A percentile compares a stretch with the other conserved stretches of the same genome.
phyloP scores from a whole-genome alignment of 2,113 vertebrate genomes.

The Limanda limanda region DNA sequence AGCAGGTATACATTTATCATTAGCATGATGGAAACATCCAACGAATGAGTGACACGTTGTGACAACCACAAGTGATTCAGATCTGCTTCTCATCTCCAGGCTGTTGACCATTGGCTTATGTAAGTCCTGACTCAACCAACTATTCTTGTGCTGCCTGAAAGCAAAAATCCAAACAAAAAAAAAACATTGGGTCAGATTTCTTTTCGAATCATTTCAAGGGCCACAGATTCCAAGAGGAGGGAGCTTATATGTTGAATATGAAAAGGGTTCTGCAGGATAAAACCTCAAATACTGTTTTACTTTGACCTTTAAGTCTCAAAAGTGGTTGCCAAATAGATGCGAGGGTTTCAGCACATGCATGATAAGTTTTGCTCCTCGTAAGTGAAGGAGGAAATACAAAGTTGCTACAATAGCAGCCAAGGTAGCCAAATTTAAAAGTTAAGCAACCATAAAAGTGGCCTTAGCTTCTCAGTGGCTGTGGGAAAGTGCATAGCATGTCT shows the following conservation, averaged over 20 bases:
- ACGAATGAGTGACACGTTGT: slow-evolving; percentile 40
- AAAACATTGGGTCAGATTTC: neutral
- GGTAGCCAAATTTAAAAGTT: slow-evolving; percentile 51
- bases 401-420: slow-evolving; percentile 40
- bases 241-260: neutral
- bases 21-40: slow-evolving; percentile 67
- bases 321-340: slow-evolving; percentile 10
- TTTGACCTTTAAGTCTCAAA: slow-evolving; percentile 27
- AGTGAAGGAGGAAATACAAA: slow-evolving; percentile 20
- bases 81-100: slow-evolving; percentile 40
- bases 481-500: slow-evolving; percentile 72
- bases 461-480: slow-evolving; percentile 64
- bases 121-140: slow-evolving; percentile 55
- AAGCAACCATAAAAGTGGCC: slow-evolving; percentile 65
- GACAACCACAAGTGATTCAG: slow-evolving; percentile 65
- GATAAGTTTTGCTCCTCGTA: slow-evolving; percentile 19
- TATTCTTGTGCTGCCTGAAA: slow-evolving; percentile 20
- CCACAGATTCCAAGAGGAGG: neutral
- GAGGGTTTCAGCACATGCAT: neutral
- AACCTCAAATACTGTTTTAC: neutral
- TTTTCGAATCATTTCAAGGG: neutral
- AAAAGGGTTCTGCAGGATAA: neutral
- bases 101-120: slow-evolving; percentile 43
- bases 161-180: slow-evolving; percentile 28
- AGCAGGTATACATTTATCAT: slow-evolving; percentile 46